These are phyloP conservation scores for Luperina testacea DNA, from an alignment of 2,888 invertebrate genomes.

Conservation along the genomic window DNA sequence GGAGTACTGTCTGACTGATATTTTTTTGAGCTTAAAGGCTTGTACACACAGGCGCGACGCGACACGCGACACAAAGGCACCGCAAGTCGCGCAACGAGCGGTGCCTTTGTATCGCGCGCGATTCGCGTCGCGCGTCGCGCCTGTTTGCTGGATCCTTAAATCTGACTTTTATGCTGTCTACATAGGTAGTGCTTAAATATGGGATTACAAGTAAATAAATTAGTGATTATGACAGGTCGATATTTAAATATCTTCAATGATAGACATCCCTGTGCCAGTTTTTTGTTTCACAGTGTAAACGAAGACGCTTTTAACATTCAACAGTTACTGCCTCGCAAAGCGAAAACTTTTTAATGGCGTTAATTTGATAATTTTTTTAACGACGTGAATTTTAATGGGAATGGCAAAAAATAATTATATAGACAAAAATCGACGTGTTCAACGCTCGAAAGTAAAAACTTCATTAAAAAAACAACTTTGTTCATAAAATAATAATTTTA, in stretches of 20 bases:
- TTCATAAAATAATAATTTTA: constrained; percentile 50
- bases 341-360: constrained; percentile 61
- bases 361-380: constrained; percentile 59
- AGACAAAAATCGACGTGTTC: constrained; percentile 40
- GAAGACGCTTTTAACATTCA: constrained; percentile 19
- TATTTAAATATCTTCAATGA: background rate
- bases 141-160: too few species aligned
- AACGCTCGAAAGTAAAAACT: constrained; percentile 52
- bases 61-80: too few species aligned
- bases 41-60: too few species aligned
- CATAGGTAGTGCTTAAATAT: background rate
- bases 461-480: constrained; percentile 52
- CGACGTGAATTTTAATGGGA: constrained; percentile 55
- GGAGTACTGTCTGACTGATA: background rate
- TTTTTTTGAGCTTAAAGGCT: too few species aligned
- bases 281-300: background rate
- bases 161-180: background rate
- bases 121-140: too few species aligned
- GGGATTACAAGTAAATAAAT: background rate
- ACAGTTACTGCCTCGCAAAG: constrained; percentile 41
- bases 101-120: too few species aligned
- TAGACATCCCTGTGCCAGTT: background rate
- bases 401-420: constrained; percentile 53
- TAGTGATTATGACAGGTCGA: background rate
- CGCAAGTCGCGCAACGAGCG: too few species aligned